Evolutionary conservation across 2,888 invertebrate species (phyloP).

Genomic region (Camptogramma bilineatum): DNA sequence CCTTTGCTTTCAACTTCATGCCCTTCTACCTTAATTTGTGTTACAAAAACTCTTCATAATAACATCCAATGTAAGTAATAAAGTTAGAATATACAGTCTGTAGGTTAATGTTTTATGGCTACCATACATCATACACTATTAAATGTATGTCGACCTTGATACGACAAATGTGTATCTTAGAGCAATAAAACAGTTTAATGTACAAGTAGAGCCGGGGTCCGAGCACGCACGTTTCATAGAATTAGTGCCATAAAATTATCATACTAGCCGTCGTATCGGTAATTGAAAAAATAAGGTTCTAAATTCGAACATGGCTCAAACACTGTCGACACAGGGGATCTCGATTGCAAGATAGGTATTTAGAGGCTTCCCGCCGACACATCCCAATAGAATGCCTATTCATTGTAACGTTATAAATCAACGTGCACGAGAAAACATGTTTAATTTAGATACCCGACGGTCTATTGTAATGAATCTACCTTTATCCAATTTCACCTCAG

Average conservation of each 20-base stretch:
- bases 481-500: constrained; percentile 31
- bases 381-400: constrained; percentile 62
- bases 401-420: constrained; percentile 69
- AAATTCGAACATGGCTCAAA: constrained; percentile 35
- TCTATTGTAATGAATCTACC: constrained; percentile 40
- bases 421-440: constrained; percentile 51
- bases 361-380: constrained; percentile 54
- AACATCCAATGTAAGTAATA: background rate
- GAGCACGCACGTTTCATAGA: constrained; percentile 3
- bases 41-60: background rate
- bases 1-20: background rate
- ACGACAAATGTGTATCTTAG: background rate
- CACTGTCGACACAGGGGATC: constrained; percentile 55
- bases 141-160: constrained; percentile 1
- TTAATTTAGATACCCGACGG: constrained; percentile 52
- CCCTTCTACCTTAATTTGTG: background rate
- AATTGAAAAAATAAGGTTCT: constrained; percentile 9
- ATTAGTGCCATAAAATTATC: constrained; percentile 8
- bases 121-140: background rate
- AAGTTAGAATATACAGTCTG: background rate
- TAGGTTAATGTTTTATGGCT: constrained; percentile 1
- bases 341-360: constrained; percentile 63
- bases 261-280: constrained; percentile 29
- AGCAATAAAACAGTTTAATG: constrained; percentile 5
- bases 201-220: background rate